These are phyloP conservation scores for Tachystola acroxantha DNA, from an alignment of 2,888 invertebrate species.

Conservation along the genomic window DNA sequence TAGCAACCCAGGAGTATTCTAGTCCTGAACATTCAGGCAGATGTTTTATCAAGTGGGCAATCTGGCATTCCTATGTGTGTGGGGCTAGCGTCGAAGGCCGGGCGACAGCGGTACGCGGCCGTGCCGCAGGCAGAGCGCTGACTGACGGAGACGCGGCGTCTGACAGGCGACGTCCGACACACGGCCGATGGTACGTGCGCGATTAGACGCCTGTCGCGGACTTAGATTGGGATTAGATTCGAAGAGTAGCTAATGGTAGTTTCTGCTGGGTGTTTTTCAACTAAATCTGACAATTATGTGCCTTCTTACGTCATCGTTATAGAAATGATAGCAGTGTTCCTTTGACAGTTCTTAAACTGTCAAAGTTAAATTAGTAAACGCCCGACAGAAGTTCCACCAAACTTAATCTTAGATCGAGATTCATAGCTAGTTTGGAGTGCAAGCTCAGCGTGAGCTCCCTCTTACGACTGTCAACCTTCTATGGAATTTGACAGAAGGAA, in stretches of 20 bases:
- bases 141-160: slow-evolving; percentile 21
- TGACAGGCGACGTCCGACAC: slow-evolving; percentile 22
- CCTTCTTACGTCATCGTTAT: too few species aligned
- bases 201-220: neutral
- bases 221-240: neutral
- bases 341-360: too few species aligned
- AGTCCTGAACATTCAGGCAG: neutral
- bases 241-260: neutral
- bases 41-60: slow-evolving; percentile 20
- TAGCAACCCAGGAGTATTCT: too few species aligned
- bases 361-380: too few species aligned
- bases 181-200: slow-evolving; percentile 16
- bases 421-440: too few species aligned
- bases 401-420: too few species aligned
- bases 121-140: slow-evolving; percentile 47
- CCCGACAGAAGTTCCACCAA: too few species aligned
- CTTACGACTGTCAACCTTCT: too few species aligned
- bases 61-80: slow-evolving; percentile 53
- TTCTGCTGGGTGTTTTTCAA: neutral
- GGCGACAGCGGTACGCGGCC: slow-evolving; percentile 47
- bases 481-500: too few species aligned
- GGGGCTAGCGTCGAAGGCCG: slow-evolving; percentile 40
- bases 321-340: too few species aligned
- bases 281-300: too few species aligned
- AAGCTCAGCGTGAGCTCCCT: too few species aligned